Conservation (phyloP, 2,113 vertebrate species). For the Colossoma macropomum region DNA sequence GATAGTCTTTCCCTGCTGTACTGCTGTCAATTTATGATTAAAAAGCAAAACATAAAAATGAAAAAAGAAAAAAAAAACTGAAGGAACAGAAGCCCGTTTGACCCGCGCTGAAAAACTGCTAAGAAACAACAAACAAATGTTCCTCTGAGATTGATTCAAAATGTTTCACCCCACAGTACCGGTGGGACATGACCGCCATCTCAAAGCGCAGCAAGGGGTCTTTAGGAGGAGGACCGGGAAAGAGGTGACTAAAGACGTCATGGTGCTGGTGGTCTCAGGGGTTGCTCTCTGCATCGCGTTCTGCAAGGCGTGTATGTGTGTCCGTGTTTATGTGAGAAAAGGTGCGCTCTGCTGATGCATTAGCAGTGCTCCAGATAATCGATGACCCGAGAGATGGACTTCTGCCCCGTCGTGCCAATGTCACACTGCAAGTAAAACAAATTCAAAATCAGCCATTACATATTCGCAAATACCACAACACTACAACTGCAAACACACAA, state of each 20-base stretch:
- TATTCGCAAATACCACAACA: neutral
- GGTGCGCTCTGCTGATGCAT: constrained; percentile 59
- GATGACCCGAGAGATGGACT: constrained; percentile 97
- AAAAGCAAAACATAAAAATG: neutral
- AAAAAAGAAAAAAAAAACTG: neutral
- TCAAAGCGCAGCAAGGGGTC: neutral
- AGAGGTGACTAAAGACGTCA: neutral
- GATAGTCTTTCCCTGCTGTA: neutral
- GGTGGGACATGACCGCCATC: neutral
- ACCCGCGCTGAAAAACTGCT: neutral
- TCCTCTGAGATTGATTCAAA: neutral
- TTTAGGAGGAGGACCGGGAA: neutral
- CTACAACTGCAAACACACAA: neutral
- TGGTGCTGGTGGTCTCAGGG: neutral
- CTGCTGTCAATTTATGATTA: neutral
- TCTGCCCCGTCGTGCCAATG: constrained; percentile 96
- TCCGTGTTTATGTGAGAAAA: constrained; percentile 7
- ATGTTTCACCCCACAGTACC: neutral
- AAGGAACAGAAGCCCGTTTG: neutral
- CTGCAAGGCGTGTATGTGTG: neutral
- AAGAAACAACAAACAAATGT: neutral
- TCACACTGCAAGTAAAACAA: constrained; percentile 82
- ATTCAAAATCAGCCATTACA: constrained; percentile 14
- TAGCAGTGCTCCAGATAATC: constrained; percentile 99
- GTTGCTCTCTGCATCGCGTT: neutral